phyloP scores from a whole-genome alignment of 2,888 invertebrate species.

The Hofmannophila pseudospretella region DNA sequence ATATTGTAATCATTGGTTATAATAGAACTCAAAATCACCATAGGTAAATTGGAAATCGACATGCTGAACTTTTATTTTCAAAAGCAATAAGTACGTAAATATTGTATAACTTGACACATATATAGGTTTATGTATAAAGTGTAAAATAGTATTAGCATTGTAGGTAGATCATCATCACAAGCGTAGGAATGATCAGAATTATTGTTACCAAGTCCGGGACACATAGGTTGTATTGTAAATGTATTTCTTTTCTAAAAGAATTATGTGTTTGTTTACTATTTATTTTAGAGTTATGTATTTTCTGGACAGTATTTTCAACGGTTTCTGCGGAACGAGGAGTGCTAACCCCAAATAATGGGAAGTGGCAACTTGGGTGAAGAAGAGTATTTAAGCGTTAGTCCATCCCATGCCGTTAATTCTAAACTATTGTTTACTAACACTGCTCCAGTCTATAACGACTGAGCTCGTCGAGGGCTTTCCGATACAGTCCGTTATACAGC shows the following conservation, averaged over 20 bases:
- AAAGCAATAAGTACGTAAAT: slow-evolving; percentile 9
- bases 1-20: too few species aligned
- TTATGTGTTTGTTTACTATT: slow-evolving; percentile 4
- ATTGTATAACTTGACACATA: background rate
- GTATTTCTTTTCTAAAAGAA: slow-evolving; percentile 1
- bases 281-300: slow-evolving; percentile 7
- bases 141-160: slow-evolving; percentile 3
- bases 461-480: too few species aligned
- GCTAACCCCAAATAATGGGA: background rate
- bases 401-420: too few species aligned
- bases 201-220: slow-evolving; percentile 5
- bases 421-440: too few species aligned
- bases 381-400: too few species aligned
- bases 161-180: slow-evolving; percentile 7
- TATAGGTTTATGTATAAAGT: slow-evolving; percentile 6
- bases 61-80: slow-evolving; percentile 1
- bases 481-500: too few species aligned
- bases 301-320: slow-evolving; percentile 8
- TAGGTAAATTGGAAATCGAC: too few species aligned
- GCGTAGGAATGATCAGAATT: slow-evolving; percentile 1
- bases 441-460: too few species aligned
- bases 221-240: slow-evolving; percentile 9
- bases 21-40: too few species aligned
- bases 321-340: too few species aligned
- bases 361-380: too few species aligned